Evolutionary conservation across 2,113 vertebrate genomes (phyloP).

Genomic region (Cottus gobio): DNA sequence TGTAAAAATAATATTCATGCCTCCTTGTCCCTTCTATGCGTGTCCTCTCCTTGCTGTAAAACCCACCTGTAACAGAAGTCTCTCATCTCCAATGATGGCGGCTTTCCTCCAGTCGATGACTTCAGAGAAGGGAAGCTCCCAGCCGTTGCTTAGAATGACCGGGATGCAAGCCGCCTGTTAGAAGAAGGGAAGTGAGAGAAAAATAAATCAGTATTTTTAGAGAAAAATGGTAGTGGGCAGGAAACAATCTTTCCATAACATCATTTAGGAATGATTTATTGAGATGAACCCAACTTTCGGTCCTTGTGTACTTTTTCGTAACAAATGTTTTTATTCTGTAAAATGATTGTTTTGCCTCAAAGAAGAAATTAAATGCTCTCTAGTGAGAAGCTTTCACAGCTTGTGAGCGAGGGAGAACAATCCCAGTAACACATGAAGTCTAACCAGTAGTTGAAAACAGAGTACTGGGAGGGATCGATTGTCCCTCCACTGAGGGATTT

Average conservation of each 20-base stretch:
- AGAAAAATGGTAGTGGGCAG: neutral
- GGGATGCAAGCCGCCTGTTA: slow-evolving; percentile 84
- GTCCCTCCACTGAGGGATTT: slow-evolving; percentile 27
- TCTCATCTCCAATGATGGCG: slow-evolving; percentile 83
- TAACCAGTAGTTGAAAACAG: slow-evolving; percentile 35
- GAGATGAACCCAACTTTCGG: neutral
- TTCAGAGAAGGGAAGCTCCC: slow-evolving; percentile 87
- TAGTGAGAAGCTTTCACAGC: slow-evolving; percentile 34
- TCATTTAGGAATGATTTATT: neutral
- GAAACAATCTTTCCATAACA: neutral
- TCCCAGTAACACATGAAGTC: slow-evolving; percentile 8
- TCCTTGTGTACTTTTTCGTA: neutral
- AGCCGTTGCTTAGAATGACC: slow-evolving; percentile 86
- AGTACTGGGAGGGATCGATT: slow-evolving; percentile 24
- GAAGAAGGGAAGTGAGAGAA: neutral
- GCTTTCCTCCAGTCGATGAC: slow-evolving; percentile 87
- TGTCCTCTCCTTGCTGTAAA: neutral
- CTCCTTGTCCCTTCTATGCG: neutral
- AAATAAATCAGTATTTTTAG: neutral
- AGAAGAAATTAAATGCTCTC: neutral
- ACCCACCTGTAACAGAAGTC: slow-evolving; percentile 83
- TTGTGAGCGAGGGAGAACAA: slow-evolving; percentile 1
- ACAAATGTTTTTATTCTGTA: neutral
- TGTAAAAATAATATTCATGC: neutral
- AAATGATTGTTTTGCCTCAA: neutral